Evolutionary conservation across 2,113 vertebrate species (phyloP), one percentile per base, ranked within the genome.

Genomic region (Nannospalax galili): DNA sequence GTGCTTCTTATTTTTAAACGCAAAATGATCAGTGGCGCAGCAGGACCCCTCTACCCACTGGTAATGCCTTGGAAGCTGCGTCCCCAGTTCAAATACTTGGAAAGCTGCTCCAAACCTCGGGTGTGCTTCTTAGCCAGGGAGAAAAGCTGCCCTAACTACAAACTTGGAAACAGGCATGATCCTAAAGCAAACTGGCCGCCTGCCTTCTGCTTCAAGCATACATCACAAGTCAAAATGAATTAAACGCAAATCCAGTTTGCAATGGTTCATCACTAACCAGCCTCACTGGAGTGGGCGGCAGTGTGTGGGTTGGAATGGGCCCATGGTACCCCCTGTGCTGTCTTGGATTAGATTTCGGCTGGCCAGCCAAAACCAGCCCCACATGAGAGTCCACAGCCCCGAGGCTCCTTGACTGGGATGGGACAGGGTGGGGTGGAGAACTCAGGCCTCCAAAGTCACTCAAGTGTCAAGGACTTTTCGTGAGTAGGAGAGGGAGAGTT

Each of bases 201-300:
- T 56, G 90, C 92, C 94, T 91, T 88, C 91, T 77, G 93, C 74
- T 94, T 84, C 77, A 88, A 92, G 96, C 94, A 92, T 82, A 58
- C 17, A 82, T 92, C 88, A 75, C 85, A 82, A 97, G 96, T 95
- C 94, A 96, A 48, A 82, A 92, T 0, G 79, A 95, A 94, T 95
- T 90, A 95, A 78, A 82, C 32, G 70, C 84, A 90, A 97, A 95
- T 70, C 84, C 72, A 77, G 89, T 90, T 88, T 95, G 91, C 90
- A 87, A 56, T 69, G 89, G 91, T 67, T 81, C 79, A 0, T 96
- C 94, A 92, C 95, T 94, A 94, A 92, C 88, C 74, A 58, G 0
- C 78, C 67, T 92, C 91, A 56, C 0, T 92, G 94, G 93, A 94
- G 42, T 0, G 0, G 74, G 72, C 56, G 0, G 7, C 75, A 7